Percentiles rank a stretch among this genome's conserved stretches.
These are phyloP conservation scores for Odobenus rosmarus DNA, from an alignment of 2,113 vertebrate species.

Conservation along the genomic window DNA sequence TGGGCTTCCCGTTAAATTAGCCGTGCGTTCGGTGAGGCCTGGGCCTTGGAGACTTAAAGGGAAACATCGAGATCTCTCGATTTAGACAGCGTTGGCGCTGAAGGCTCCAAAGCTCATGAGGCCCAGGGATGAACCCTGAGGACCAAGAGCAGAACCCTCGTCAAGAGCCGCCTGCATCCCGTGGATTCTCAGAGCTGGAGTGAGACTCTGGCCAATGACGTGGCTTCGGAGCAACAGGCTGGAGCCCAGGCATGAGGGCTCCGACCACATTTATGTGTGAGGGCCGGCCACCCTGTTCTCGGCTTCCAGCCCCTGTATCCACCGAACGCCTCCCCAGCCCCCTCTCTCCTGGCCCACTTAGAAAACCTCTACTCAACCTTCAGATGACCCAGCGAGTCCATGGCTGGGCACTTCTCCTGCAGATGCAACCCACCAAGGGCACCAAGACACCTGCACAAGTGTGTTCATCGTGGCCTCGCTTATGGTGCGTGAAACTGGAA, in stretches of 20 bases:
- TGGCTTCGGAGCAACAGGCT: background rate
- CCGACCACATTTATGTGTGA: accelerated
- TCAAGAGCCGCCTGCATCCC: background rate
- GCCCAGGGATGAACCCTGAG: accelerated
- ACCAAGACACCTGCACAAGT: accelerated
- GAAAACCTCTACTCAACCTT: background rate
- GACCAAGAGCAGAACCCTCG: accelerated
- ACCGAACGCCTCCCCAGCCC: background rate
- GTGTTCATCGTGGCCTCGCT: background rate
- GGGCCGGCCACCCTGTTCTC: background rate
- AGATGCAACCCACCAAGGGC: accelerated
- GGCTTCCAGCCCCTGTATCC: background rate
- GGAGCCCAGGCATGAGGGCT: background rate
- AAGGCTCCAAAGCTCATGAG: background rate
- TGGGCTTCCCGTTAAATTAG: background rate
- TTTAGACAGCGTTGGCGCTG: accelerated
- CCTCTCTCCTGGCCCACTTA: background rate
- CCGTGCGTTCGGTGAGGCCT: accelerated
- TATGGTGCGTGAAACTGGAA: accelerated
- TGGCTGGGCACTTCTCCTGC: accelerated
- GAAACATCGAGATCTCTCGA: background rate
- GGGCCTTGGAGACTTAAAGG: background rate
- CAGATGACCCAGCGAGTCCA: background rate
- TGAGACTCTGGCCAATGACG: background rate
- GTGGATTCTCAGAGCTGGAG: background rate